Evolutionary conservation across 2,797 vertebrate genomes (phyloP), one percentile per base, ranked within the genome.

Genomic region (Peromyscus aztecus): DNA sequence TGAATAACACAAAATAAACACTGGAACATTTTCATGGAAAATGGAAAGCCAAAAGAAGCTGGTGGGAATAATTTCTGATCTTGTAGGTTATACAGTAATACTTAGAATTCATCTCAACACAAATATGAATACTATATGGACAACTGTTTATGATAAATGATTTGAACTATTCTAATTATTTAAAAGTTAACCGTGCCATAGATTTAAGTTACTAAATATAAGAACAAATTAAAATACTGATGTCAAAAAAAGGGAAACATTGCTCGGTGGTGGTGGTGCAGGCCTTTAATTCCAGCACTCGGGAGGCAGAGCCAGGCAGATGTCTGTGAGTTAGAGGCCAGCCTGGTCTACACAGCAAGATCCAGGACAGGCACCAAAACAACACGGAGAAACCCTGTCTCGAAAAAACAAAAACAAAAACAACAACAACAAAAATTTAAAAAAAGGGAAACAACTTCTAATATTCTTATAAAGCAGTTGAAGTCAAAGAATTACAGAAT

Each of bases 401-500:
- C 13, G 13, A 52, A 52, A 52, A n/a, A n/a, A n/a, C n/a, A n/a
- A n/a, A 52, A 52, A 52, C 46, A 49, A 49, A 49, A 49, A 12
- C 49, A 49, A 49, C 9, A 49, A 49, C 46, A 49, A 49, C 46
- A 43, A 43, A 43, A 43, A 43, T 43, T 43, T 43, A 4, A 43
- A 52, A 52, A 52, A 52, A 0, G 13, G 52, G 52, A 17, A 4
- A 55, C 52, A 55, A 55, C 14, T 37, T 92, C 27, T 96, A 98
- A 97, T 93, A 98, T 76, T 97, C 97, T 98, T 96, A 98, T 46
- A 98, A 94, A 97, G 77, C 81, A 98, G 97, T 94, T 94, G 94
- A 98, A 98, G 94, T 95, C 86, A 98, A 95, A 92, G 97, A 98
- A 98, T 97, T 98, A 97, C 57, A 97, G 94, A 98, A 98, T 98